Evolutionary conservation across 2,888 invertebrate genomes (phyloP).

Genomic region (Microplitis deprimator): DNA sequence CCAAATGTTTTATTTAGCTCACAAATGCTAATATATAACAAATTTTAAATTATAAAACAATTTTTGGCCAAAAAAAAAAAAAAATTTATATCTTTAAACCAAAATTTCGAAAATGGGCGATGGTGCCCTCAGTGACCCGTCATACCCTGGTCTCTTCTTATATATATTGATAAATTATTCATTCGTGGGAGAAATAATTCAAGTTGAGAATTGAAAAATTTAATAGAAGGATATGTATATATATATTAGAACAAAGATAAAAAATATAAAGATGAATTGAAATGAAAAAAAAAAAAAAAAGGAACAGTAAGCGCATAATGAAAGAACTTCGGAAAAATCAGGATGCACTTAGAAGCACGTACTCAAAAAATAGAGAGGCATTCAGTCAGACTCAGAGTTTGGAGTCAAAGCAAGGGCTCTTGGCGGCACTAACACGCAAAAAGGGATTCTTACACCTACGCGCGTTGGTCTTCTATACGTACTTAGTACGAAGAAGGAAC

Average conservation of each 20-base stretch:
- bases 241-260: conserved; percentile 3
- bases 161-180: too few species aligned
- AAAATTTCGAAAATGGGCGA: too few species aligned
- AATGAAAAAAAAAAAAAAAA: conserved; percentile 20
- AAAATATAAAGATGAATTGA: background rate
- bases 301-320: conserved; percentile 54
- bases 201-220: background rate
- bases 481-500: conserved; percentile 12
- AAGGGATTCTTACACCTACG: conserved; percentile 41
- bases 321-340: conserved; percentile 62
- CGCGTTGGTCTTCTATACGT: conserved; percentile 24
- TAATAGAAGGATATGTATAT: background rate
- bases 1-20: too few species aligned
- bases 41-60: too few species aligned
- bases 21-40: too few species aligned
- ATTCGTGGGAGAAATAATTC: background rate
- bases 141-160: too few species aligned
- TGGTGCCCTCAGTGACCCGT: too few species aligned
- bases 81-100: too few species aligned
- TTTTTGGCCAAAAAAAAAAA: too few species aligned
- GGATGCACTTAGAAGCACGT: conserved; percentile 66
- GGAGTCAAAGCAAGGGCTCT: conserved; percentile 70
- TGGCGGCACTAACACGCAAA: conserved; percentile 57
- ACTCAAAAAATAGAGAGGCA: conserved; percentile 54
- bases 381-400: conserved; percentile 50